Conservation (phyloP, 2,888 invertebrate genomes). For the Latrodectus hesperus region DNA sequence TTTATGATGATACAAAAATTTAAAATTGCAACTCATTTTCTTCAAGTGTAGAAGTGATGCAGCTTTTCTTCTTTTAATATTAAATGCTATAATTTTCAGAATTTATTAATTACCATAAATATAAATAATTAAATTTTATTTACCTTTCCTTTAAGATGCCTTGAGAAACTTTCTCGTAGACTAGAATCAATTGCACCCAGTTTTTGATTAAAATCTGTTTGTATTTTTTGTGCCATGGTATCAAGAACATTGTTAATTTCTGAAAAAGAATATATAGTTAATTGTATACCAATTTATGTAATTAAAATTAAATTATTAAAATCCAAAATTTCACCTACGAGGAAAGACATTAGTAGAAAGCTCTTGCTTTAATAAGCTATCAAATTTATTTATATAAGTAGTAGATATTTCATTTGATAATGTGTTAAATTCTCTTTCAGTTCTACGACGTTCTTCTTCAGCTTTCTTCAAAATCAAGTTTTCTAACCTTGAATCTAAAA, state of each 20-base stretch:
- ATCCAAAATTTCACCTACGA: conserved; percentile 72
- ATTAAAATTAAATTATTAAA: not conserved
- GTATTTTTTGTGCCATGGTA: conserved; percentile 83
- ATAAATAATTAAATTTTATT: conserved; percentile 51
- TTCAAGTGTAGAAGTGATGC: no score
- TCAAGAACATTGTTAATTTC: conserved; percentile 83
- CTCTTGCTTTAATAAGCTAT: conserved; percentile 79
- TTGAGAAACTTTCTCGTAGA: conserved; percentile 86
- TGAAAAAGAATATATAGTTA: conserved; percentile 73
- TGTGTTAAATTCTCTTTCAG: conserved; percentile 76
- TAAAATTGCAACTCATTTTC: no score
- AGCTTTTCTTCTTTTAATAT: no score
- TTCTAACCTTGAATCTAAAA: conserved; percentile 50
- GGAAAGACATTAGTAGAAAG: conserved; percentile 77
- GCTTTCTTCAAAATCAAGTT: conserved; percentile 42
- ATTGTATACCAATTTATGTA: not conserved
- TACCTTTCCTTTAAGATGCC: conserved; percentile 87
- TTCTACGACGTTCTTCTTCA: conserved; percentile 71
- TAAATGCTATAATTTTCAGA: no score
- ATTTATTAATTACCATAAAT: no score
- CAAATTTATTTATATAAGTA: conserved; percentile 78
- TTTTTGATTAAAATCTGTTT: conserved; percentile 84
- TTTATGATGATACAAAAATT: no score
- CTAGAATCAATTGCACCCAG: conserved; percentile 83
- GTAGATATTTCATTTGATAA: conserved; percentile 78